Base-by-base conservation (phyloP, 2,888 invertebrate species). In the Drymonia ruficornis region DNA sequence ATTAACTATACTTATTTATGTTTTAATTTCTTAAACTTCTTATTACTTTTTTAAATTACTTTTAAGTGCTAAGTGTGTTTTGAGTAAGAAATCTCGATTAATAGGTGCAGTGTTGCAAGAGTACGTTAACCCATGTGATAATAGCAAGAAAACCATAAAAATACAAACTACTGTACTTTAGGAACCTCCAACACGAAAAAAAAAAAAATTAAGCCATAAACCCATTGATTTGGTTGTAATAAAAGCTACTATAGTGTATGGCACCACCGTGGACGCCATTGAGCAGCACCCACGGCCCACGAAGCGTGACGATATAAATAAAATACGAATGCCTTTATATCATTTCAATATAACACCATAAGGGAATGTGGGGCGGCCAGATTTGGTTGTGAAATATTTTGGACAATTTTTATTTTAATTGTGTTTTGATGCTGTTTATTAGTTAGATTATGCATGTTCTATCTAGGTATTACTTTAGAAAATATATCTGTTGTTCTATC, bases 181-280 rank as follows among this genome's bases (percentile, higher is more conserved):
- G 8, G 9, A 43, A 43, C 43, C 19, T 43, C 8, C 19, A 7
- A 12, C 7, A 43, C 16, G 28, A 45, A 28, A 45, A 28, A 23
- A 44, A 23, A 23, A 44, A 44, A 16, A 45, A 68, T 66, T 55
- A 63, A 66, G 59, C 38, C 42, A 63, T 68, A 63, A 68, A 63
- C 61, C 52, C 61, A 36, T 63, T 61, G 56, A 55, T 54, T 52
- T 52, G 46, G 56, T 29, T 29, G 65, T 56, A 52, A 60, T 66
- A 68, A 68, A 68, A 58, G 43, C 55, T 50, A n/a, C n/a, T n/a
- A n/a, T n/a, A 58, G 52, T 59, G 52, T 34, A 47, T 29, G 29
- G 52, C 36, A 43, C 53, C 56, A 56, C 57, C 58, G 63, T 58
- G 53, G 60, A 52, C 3, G 23, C 18, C 54, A 53, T 53, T 56